Evolutionary conservation across 2,797 vertebrate genomes (phyloP).

Genomic region (Poecilia velifera): DNA sequence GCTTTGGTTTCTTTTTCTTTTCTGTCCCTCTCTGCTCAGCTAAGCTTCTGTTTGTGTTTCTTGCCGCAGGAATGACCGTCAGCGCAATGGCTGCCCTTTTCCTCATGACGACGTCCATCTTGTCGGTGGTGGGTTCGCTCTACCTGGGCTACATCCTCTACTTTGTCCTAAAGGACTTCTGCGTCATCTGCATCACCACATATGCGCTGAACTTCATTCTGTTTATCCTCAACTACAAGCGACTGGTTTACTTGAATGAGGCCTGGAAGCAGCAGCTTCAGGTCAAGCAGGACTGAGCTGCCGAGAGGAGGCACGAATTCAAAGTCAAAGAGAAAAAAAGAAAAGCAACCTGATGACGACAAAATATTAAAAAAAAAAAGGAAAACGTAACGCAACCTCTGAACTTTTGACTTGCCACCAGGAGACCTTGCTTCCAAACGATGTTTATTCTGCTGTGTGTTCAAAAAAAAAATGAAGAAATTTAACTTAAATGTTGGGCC

Average conservation of each 20-base stretch:
- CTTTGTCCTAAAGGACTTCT: slow-evolving; percentile 99
- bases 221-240: slow-evolving; percentile 99
- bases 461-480: slow-evolving; percentile 68
- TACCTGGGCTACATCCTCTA: slow-evolving; percentile 99
- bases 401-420: slow-evolving; percentile 89
- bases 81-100: slow-evolving; percentile 97
- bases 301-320: slow-evolving; percentile 36
- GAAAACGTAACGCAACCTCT: slow-evolving; percentile 80
- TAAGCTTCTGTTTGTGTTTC: slow-evolving; percentile 66
- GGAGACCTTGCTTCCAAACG: slow-evolving; percentile 94
- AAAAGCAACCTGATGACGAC: slow-evolving; percentile 52
- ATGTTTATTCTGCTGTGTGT: slow-evolving; percentile 95
- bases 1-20: neutral
- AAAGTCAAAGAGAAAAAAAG: slow-evolving; percentile 55
- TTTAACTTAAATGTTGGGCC: slow-evolving; percentile 78
- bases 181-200: slow-evolving; percentile 94
- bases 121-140: slow-evolving; percentile 94
- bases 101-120: slow-evolving; percentile 98
- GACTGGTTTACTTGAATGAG: slow-evolving; percentile 99
- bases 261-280: slow-evolving; percentile 98
- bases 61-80: slow-evolving; percentile 91
- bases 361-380: slow-evolving; percentile 40
- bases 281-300: slow-evolving; percentile 90
- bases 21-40: slow-evolving; percentile 29
- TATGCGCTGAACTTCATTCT: slow-evolving; percentile 99